Conservation (phyloP, 2,113 vertebrate species). For the Halichoerus grypus region DNA sequence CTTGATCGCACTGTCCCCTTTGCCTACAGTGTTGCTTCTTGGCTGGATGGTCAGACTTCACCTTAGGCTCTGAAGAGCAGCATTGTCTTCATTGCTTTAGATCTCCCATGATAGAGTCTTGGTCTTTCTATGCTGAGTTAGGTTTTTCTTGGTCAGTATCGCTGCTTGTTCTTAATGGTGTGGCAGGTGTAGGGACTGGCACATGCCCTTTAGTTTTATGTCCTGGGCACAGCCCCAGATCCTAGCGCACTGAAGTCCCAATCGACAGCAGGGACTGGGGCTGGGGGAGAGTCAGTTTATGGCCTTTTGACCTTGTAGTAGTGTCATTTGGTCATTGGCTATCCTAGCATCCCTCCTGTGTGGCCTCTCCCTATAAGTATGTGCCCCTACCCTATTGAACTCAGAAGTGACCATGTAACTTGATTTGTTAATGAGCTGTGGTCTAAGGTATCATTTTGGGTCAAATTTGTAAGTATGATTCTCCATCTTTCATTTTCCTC, state of each 20-base stretch:
- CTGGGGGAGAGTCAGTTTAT: background rate
- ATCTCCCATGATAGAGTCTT: background rate
- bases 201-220: background rate
- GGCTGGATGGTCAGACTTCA: background rate
- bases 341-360: background rate
- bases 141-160: background rate
- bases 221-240: background rate
- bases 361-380: background rate
- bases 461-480: background rate
- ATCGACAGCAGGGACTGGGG: background rate
- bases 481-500: background rate
- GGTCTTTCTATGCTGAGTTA: too few relatives aligned
- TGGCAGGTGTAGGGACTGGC: background rate
- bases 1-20: background rate
- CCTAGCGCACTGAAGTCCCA: background rate
- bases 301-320: background rate
- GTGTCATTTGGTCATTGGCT: background rate
- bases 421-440: background rate
- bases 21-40: background rate
- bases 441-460: background rate
- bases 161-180: background rate
- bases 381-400: background rate
- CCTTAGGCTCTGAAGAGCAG: background rate
- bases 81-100: background rate
- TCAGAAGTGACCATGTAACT: background rate